Base-by-base conservation (phyloP, 2,888 invertebrate species). In the Lepeophtheirus nordmannii region DNA sequence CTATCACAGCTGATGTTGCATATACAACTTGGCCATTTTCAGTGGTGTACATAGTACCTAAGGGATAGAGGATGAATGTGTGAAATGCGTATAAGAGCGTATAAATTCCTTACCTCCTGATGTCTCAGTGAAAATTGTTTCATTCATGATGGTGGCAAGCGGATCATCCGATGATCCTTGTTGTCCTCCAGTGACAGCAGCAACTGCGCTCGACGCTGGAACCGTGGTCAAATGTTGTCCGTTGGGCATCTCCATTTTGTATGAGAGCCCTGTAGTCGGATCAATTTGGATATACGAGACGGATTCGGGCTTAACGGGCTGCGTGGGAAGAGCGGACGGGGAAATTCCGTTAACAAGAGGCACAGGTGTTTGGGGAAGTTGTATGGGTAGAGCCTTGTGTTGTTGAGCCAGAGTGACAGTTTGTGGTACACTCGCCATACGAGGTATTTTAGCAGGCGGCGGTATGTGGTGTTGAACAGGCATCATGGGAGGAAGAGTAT, bases 61-160 rank as follows among this genome's bases (percentile, higher is more conserved):
- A n/a, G 37, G n/a, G n/a, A 30, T 5, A 30, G 30, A 30, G 30
- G 2, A 7, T 30, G 30, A 30, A 30, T 30, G 30, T 5, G 30
- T 30, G 30, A 30, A 30, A 30, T 30, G 2, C 3, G 30, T 2
- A 30, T 5, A 7, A 5, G 30, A 7, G 7, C 7, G 30, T 30
- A 30, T 7, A 30, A 5, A 30, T 30, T 5, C 30, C 23, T 38
- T 61, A 61, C 62, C 56, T 56, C 63, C 63, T 8, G 63, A 56
- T 9, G 63, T 56, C 30, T 63, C 63, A 10, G 63, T 63, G 37
- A 66, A 66, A 10, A 66, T 66, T n/a, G 66, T 66, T 23, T 66
- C 58, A 37, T 66, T 66, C 66, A 66, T 66, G 60, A 66, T 66
- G 17, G 66, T 58, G 14, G 66, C 66, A 17, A 66, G 38, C 9